These are phyloP conservation scores for Ooceraea biroi DNA, from an alignment of 1,140 invertebrate genomes.

Conservation along the genomic window DNA sequence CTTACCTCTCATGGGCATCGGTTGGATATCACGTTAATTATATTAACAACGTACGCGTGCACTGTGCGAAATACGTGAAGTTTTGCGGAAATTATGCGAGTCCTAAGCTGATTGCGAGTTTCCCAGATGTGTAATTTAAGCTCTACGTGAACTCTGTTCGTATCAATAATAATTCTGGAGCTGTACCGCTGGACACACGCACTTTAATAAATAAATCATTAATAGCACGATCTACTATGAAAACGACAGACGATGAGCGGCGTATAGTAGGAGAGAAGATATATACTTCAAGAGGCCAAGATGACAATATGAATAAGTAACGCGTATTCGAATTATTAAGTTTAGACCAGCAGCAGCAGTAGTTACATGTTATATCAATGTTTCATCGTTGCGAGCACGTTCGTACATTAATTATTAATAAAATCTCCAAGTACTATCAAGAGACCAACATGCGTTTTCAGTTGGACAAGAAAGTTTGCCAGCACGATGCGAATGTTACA, in stretches of 20 bases:
- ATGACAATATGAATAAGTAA: constrained; percentile 30
- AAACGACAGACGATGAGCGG: background rate
- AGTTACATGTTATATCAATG: background rate
- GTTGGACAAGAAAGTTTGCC: background rate
- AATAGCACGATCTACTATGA: constrained; percentile 17
- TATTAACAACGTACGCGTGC: background rate
- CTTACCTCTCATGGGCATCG: constrained; percentile 28
- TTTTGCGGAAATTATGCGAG: background rate
- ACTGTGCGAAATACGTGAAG: background rate
- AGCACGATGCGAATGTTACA: background rate
- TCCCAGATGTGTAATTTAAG: background rate
- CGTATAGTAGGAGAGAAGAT: background rate
- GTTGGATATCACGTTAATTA: background rate
- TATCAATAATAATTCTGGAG: background rate
- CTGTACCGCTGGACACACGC: background rate
- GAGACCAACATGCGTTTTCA: background rate
- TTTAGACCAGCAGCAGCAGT: background rate
- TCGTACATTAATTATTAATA: constrained; percentile 10
- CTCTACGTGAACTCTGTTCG: background rate
- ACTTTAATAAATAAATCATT: constrained; percentile 6
- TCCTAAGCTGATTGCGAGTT: background rate
- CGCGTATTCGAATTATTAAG: background rate
- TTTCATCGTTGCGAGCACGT: background rate
- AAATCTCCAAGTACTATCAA: background rate
- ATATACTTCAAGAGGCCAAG: background rate